phyloP scores from a whole-genome alignment of 2,113 vertebrate species.

The Eptatretus burgeri region DNA sequence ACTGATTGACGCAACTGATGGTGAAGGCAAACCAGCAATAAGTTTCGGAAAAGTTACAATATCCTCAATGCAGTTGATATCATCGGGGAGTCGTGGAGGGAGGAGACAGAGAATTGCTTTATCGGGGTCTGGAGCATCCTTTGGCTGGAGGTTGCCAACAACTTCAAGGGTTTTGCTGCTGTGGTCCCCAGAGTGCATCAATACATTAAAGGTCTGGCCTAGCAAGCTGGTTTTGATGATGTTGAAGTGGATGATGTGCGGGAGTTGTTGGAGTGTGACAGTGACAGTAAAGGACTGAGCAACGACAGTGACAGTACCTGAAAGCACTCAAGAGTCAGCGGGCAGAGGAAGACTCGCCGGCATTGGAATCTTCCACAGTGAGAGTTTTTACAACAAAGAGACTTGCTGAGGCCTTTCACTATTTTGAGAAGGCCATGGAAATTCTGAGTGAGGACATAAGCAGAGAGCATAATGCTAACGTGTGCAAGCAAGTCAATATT shows the following conservation, averaged over 20 bases:
- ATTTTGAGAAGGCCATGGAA: too few species aligned
- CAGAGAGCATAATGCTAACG: too few species aligned
- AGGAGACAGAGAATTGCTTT: background rate
- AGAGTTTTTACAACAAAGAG: too few species aligned
- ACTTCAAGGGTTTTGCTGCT: background rate
- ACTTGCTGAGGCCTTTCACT: too few species aligned
- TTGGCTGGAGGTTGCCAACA: background rate
- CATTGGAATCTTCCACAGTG: too few species aligned
- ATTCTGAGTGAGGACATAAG: too few species aligned
- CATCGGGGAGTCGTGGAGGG: background rate
- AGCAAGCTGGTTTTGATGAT: background rate
- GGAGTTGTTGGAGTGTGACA: background rate
- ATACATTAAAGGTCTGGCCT: background rate
- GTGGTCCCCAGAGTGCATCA: background rate
- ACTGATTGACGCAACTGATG: background rate
- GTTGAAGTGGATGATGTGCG: background rate
- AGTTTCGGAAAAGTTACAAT: background rate
- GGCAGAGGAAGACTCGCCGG: too few species aligned
- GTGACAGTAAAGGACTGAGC: background rate
- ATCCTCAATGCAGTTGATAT: background rate
- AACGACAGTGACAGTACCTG: too few species aligned
- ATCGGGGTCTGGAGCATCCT: background rate
- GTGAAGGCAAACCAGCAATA: background rate
- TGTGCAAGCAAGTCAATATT: too few species aligned
- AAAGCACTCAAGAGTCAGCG: too few species aligned